These are phyloP conservation scores for Megaustenia siamemsis DNA, from an alignment of 2,888 invertebrate species.

Conservation along the genomic window DNA sequence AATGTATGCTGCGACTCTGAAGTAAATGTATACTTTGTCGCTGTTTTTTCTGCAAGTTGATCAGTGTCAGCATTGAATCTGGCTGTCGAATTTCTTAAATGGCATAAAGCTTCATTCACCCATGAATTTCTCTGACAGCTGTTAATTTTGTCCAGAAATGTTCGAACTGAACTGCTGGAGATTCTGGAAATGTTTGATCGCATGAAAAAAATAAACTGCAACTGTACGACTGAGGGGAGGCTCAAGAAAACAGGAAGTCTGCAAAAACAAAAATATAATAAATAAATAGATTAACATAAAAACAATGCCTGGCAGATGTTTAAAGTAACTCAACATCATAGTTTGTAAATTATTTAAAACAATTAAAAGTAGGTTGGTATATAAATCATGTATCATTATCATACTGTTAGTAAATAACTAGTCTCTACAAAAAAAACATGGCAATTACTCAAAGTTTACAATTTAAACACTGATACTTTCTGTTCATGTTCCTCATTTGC, in stretches of 20 bases:
- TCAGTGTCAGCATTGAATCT: neutral
- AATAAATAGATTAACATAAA: neutral
- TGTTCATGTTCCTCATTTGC: too few species aligned
- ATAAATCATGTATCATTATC: too few species aligned
- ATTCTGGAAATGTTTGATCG: conserved; percentile 3
- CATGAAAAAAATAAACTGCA: conserved; percentile 25
- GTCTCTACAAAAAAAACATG: too few species aligned
- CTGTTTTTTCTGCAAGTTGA: neutral
- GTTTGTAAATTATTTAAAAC: too few species aligned
- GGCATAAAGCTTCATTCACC: conserved; percentile 24
- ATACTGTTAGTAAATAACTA: too few species aligned
- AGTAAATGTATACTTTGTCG: conserved; percentile 14
- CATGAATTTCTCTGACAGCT: neutral
- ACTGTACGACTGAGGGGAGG: conserved; percentile 18
- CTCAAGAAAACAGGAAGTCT: conserved; percentile 35
- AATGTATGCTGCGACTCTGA: conserved; percentile 11
- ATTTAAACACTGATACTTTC: too few species aligned
- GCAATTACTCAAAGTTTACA: too few species aligned
- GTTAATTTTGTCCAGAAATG: conserved; percentile 19
- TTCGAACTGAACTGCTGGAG: neutral
- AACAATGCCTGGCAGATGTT: neutral
- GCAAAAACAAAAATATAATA: neutral
- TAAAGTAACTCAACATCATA: too few species aligned
- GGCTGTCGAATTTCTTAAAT: neutral
- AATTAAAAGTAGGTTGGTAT: too few species aligned